phyloP scores from a whole-genome alignment of 2,797 vertebrate species.

The Coregonus suidteri region DNA sequence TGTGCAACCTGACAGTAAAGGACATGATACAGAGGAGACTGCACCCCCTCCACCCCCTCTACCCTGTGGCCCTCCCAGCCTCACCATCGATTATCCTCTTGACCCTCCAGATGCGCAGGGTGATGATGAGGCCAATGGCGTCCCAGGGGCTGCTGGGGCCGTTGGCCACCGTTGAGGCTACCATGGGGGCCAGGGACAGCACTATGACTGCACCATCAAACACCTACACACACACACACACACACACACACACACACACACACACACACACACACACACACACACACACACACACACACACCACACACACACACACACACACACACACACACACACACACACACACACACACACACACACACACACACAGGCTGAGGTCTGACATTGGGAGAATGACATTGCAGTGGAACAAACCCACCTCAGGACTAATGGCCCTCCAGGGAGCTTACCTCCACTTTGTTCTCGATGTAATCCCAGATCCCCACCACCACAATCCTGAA shows the following conservation, averaged over 20 bases:
- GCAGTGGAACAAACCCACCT: slow-evolving; percentile 47
- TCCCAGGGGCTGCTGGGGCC: slow-evolving; percentile 99
- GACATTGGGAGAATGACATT: slow-evolving; percentile 67
- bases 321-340: not conserved
- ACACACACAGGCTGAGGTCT: slow-evolving; percentile 67
- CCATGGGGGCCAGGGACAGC: slow-evolving; percentile 95
- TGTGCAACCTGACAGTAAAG: slow-evolving; percentile 58
- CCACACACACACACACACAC: slow-evolving; percentile 41
- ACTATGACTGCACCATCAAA: slow-evolving; percentile 95
- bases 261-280: not conserved
- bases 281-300: slow-evolving; percentile 38
- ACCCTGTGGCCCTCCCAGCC: slow-evolving; percentile 42
- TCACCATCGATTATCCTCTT: slow-evolving; percentile 98
- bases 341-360: slow-evolving; percentile 37
- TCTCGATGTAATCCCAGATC: slow-evolving; percentile 99
- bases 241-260: slow-evolving; percentile 38
- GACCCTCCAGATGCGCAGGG: slow-evolving; percentile 95
- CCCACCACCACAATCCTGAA: slow-evolving; percentile 96
- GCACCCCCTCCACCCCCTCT: not conserved
- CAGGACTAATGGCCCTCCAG: slow-evolving; percentile 56
- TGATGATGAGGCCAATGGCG: slow-evolving; percentile 97
- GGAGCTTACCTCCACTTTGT: slow-evolving; percentile 94
- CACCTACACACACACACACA: slow-evolving; percentile 71
- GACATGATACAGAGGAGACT: slow-evolving; percentile 25
- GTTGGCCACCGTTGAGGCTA: slow-evolving; percentile 96